Percentiles rank a stretch among this genome's conserved stretches.
Conservation (phyloP, 2,797 vertebrate species). For the Rhynchonycteris naso region DNA sequence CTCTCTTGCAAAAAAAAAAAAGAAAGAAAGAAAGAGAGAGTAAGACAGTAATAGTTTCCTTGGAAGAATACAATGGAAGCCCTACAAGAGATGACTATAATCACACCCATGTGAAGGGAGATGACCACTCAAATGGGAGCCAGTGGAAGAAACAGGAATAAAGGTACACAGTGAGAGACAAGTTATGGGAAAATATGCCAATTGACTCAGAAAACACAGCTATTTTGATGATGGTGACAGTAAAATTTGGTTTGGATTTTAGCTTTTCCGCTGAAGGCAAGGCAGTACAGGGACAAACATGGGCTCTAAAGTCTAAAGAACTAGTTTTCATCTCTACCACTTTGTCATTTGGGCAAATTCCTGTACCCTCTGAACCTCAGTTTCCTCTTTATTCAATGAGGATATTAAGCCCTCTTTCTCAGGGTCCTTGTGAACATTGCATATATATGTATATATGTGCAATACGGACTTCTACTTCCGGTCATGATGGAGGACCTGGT, state of each 20-base stretch:
- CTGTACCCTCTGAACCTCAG: not conserved
- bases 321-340: not conserved
- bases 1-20: too few relatives aligned
- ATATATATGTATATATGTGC: not conserved
- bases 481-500: not conserved
- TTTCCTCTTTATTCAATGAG: not conserved
- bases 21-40: not conserved
- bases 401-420: not conserved
- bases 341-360: not conserved
- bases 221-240: not conserved
- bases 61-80: not conserved
- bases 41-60: not conserved
- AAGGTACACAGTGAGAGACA: not conserved
- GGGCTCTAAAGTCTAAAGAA: not conserved
- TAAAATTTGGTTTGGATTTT: not conserved
- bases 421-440: not conserved
- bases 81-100: accelerated
- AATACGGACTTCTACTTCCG: not conserved
- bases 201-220: not conserved
- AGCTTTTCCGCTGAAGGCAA: not conserved
- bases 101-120: not conserved
- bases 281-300: not conserved
- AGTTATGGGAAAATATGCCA: accelerated
- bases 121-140: accelerated
- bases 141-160: not conserved